phyloP scores from a whole-genome alignment of 1,140 invertebrate genomes.

The Glomeris maerens region DNA sequence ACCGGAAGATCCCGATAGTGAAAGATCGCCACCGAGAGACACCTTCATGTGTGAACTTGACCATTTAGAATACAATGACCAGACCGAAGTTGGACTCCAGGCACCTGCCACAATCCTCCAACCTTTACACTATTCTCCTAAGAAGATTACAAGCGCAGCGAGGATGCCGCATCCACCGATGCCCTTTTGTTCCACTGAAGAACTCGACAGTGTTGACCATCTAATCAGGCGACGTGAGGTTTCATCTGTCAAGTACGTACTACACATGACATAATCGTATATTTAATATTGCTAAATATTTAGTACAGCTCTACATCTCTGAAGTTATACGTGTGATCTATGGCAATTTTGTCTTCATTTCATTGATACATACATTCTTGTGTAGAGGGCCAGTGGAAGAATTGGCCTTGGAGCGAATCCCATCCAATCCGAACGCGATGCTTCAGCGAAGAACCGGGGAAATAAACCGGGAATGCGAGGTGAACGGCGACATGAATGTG shows the following conservation, averaged over 20 bases:
- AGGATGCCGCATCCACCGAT: neutral
- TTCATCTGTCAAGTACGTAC: no score
- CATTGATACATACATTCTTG: no score
- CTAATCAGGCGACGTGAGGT: no score
- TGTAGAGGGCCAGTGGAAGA: no score
- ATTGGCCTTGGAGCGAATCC: no score
- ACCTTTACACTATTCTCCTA: neutral
- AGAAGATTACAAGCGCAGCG: neutral
- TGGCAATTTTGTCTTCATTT: no score
- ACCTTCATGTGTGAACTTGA: neutral
- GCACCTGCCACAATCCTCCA: conserved; percentile 8
- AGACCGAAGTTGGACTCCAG: neutral
- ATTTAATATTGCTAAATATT: no score
- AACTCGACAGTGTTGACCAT: neutral
- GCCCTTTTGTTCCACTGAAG: neutral
- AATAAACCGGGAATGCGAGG: neutral
- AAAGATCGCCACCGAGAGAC: neutral
- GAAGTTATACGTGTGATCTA: no score
- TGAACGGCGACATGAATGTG: neutral
- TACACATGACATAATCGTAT: no score
- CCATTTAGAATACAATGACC: neutral
- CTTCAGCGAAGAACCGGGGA: neutral
- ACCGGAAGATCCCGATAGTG: conserved; percentile 9
- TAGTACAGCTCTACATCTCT: no score
- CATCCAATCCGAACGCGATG: neutral